Percentiles rank a stretch among this genome's conserved stretches.
Evolutionary conservation across 53 echinoderm and acorn worm genomes (phyloP).

Genomic region (Luidia sarsii): DNA sequence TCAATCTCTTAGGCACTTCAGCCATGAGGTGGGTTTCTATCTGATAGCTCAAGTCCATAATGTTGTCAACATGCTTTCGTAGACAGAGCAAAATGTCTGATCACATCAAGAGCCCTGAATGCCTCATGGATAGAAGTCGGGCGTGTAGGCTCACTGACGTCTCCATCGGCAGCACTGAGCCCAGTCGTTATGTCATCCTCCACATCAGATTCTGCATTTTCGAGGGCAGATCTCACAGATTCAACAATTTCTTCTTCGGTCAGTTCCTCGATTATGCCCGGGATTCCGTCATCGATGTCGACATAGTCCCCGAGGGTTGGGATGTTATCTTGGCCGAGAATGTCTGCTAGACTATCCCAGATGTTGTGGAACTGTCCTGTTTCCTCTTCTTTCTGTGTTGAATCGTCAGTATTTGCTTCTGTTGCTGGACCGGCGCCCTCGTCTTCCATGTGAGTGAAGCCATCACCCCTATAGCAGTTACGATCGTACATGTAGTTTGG

Average conservation of each 20-base stretch:
- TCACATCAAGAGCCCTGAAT: neutral
- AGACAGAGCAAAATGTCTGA: neutral
- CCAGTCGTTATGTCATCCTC: neutral
- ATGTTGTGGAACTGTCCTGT: slow-evolving; percentile 1
- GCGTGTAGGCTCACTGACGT: neutral
- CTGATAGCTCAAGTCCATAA: neutral
- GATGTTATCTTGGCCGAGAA: neutral
- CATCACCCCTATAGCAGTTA: slow-evolving; percentile 30
- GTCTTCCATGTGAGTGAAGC: slow-evolving; percentile 2
- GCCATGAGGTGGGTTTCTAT: neutral
- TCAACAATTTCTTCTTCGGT: neutral
- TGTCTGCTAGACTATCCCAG: slow-evolving; percentile 9
- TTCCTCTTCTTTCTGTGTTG: neutral
- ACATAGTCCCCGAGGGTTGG: neutral
- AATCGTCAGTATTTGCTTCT: neutral
- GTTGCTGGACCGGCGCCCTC: neutral
- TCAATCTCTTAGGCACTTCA: neutral
- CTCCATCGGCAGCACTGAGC: neutral
- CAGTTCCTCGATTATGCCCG: neutral
- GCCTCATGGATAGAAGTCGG: neutral
- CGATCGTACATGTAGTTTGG: slow-evolving; percentile 10
- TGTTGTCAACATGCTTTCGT: neutral
- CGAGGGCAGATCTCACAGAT: neutral
- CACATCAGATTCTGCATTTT: neutral
- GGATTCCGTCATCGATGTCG: neutral